Evolutionary conservation across 2,888 invertebrate species (phyloP).

Genomic region (Apamea monoglypha): DNA sequence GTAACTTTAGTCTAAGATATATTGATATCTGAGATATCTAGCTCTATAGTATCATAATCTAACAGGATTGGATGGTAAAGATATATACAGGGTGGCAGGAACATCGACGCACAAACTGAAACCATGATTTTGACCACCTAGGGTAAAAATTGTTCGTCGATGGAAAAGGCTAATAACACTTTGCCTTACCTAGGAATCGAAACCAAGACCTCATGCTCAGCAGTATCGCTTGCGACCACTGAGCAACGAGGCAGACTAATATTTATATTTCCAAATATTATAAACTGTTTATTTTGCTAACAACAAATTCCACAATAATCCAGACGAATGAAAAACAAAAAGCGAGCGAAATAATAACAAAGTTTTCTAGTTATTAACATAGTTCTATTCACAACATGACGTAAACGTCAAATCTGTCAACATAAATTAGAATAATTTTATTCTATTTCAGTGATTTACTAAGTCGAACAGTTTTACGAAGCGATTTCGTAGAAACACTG

Average conservation of each 20-base stretch:
- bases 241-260: neutral
- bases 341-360: neutral
- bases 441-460: conserved; percentile 46
- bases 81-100: neutral
- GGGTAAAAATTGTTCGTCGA: too few relatives aligned
- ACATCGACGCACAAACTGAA: too few relatives aligned
- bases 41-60: neutral
- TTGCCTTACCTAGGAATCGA: too few relatives aligned
- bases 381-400: conserved; percentile 20
- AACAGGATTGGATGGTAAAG: neutral
- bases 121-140: too few relatives aligned
- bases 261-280: neutral
- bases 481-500: conserved; percentile 12
- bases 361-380: conserved; percentile 16
- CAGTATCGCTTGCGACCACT: too few relatives aligned
- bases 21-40: neutral
- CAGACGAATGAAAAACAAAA: neutral
- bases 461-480: conserved; percentile 9
- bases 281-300: neutral
- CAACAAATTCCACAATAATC: conserved; percentile 14
- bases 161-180: too few relatives aligned
- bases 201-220: too few relatives aligned
- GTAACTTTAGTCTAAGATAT: neutral
- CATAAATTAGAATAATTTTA: conserved; percentile 41
- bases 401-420: conserved; percentile 18